Base-by-base conservation (phyloP, 64 coral and sea anemone genomes). In the Dendrophyllia cribrosa region DNA sequence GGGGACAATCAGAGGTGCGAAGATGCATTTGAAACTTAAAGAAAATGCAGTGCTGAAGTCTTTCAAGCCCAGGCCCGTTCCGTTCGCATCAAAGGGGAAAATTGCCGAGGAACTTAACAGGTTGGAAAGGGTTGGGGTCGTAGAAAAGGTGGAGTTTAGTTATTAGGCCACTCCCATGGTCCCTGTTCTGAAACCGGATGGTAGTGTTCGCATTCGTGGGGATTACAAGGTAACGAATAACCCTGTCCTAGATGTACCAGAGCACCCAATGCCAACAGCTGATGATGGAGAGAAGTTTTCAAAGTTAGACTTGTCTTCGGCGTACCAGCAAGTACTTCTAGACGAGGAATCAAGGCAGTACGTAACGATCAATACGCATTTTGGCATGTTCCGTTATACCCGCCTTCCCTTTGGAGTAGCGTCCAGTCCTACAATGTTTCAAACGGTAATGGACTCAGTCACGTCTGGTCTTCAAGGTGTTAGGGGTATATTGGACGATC, bases 131-230 rank as follows among this genome's bases (percentile, higher is more conserved):
- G 63, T 81, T 15, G 93, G 93, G 14, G 81, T 79, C 5, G 69
- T 95, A 47, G 86, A 74, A 56, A 72, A 76, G 8, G 88, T 89
- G 48, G 78, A 76, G 55, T 61, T 77, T 60, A 88, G 63, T 17
- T 84, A 95, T 44, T 96, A 89, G 94, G 94, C 94, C 15, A 91
- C 46, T 1, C 94, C 89, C 46, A 81, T 91, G 13, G 88, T 90
- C 11, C 66, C 89, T 24, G 81, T 95, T 8, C 47, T 78, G 3
- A 91, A 86, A 76, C 20, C 88, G 20, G 81, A 90, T 59, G 89
- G 89, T 15, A 49, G 12, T 34, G 85, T 90, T 14, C 7, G 87
- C 14, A 89, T 95, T 48, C 91, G 82, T 91, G 94, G 78, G 0
- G 89, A 95, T 63, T 95, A 91, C 72, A 95, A 95, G 73, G 73